Evolutionary conservation across 2,888 invertebrate genomes (phyloP), one percentile per base, ranked within the genome.

Genomic region (Drosophila meridionalis): DNA sequence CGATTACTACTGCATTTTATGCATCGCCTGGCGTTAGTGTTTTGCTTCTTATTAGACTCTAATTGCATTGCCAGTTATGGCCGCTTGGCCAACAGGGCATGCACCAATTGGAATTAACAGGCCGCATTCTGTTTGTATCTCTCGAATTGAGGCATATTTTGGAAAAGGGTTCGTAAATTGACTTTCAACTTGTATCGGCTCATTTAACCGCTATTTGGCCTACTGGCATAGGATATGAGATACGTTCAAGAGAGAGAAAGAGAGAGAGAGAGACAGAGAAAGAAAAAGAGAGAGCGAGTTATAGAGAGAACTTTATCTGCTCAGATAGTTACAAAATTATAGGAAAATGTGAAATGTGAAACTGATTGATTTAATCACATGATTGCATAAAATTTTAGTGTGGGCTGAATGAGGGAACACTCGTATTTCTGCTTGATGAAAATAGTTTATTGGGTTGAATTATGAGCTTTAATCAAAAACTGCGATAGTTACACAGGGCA

Each of bases 21-120:
- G 86, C 82, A 80, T 81, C 73, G 81, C 72, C 74, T 76, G 84
- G 83, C 87, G 87, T 84, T 87, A 83, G 82, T 89, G 84, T 87
- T 84, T 86, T 82, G 85, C 73, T 80, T 85, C 87, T 89, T 89
- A 87, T 87, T 89, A 87, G 87, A 87, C 78, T 89, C 89, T 87
- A 87, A 87, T 87, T 89, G 89, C 85, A 78, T 79, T 75, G 79
- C 69, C 77, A 80, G 76, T 82, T 83, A 65, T 76, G 76, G 72
- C 60, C 73, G 61, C 56, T 56, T 69, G 65, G 52, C 30, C 59
- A 66, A 48, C 65, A 55, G 62, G 62, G 62, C 74, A 70, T 67
- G 61, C 66, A 69, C 77, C 77, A 69, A 70, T 79, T 75, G 50
- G 80, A 67, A 53, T 69, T 70, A 62, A 60, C 71, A 45, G 58